Conservation (phyloP, 1,140 invertebrate species). For the Pararge aegeria region DNA sequence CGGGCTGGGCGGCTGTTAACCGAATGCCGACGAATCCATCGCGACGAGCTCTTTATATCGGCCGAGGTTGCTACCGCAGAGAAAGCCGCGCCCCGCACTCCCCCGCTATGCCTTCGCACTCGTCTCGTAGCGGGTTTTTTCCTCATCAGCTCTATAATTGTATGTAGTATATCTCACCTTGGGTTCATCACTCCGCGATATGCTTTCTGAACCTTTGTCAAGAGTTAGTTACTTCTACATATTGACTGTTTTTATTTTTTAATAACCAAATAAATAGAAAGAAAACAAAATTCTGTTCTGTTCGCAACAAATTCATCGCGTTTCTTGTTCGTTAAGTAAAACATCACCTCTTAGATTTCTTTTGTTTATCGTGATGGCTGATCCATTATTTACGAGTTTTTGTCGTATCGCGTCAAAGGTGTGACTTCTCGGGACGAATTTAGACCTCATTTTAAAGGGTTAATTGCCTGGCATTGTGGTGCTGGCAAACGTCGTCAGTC, state of each 20-base stretch:
- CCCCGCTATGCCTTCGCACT: slow-evolving; percentile 52
- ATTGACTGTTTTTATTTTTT: not conserved
- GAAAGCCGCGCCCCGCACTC: slow-evolving; percentile 71
- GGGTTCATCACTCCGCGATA: slow-evolving; percentile 63
- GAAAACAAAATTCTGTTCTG: not conserved
- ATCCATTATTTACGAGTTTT: too few relatives aligned
- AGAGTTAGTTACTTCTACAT: slow-evolving; percentile 9
- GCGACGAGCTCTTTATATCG: slow-evolving; percentile 75
- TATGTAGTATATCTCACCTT: slow-evolving; percentile 57
- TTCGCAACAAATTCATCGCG: not conserved
- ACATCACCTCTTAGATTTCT: not conserved
- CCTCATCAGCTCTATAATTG: slow-evolving; percentile 72
- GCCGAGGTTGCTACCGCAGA: slow-evolving; percentile 54
- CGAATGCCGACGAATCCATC: slow-evolving; percentile 76
- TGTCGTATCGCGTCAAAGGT: not conserved
- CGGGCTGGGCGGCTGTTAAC: slow-evolving; percentile 75
- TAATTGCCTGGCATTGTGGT: slow-evolving; percentile 74
- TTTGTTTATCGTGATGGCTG: not conserved
- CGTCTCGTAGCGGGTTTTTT: slow-evolving; percentile 72
- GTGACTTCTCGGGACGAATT: not conserved
- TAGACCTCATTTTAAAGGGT: slow-evolving; percentile 60
- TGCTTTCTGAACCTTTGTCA: slow-evolving; percentile 37
- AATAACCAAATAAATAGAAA: not conserved
- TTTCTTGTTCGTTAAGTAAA: not conserved
- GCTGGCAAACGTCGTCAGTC: slow-evolving; percentile 65